Evolutionary conservation across 2,113 vertebrate genomes (phyloP), one percentile per base, ranked within the genome.

Genomic region (Dinomys branickii): DNA sequence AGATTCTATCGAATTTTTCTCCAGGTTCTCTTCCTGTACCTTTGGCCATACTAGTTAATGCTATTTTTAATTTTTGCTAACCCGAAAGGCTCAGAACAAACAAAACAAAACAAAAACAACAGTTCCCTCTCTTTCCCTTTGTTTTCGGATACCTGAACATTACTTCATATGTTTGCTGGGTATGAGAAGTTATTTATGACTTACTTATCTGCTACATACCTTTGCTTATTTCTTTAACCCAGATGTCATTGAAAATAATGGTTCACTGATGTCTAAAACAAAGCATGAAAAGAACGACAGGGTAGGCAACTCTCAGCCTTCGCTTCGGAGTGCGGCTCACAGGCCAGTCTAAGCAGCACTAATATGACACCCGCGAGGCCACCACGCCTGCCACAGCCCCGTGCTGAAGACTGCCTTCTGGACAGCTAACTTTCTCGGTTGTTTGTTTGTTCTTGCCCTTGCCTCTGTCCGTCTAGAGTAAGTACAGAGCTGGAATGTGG

Each of bases 221-320:
- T 88, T 91, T 89, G 90, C 41, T 93, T 94, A 82, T 80, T 69
- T 87, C 75, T 95, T 95, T 87, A 96, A 83, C 28, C 11, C 28
- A 47, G 5, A 7, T 41, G 24, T 38, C 61, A 54, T 0, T 89
- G 94, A 87, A 67, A 93, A 89, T 80, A 80, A 47, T 86, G 54
- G n/a, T 38, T 93, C 54, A 84, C 28, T 93, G 69, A 95, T 81
- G 58, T 24, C 89, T 24, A 22, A 91, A 38, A 38, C 35, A 78
- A 95, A 96, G 41, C 47, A 28, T n/a, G 47, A 56, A 67, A 58
- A 65, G 33, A n/a, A 73, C 26, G 41, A 69, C 11, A 77, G 20
- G 52, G 63, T 0, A 77, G 75, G 59, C 14, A 73, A 75, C 38
- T 67, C 30, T 80, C 61, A 38, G 44, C 19, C 61, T 81, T 50